Evolutionary conservation across 2,888 invertebrate species (phyloP), one percentile per base, ranked within the genome.

Genomic region (Pecten maximus): DNA sequence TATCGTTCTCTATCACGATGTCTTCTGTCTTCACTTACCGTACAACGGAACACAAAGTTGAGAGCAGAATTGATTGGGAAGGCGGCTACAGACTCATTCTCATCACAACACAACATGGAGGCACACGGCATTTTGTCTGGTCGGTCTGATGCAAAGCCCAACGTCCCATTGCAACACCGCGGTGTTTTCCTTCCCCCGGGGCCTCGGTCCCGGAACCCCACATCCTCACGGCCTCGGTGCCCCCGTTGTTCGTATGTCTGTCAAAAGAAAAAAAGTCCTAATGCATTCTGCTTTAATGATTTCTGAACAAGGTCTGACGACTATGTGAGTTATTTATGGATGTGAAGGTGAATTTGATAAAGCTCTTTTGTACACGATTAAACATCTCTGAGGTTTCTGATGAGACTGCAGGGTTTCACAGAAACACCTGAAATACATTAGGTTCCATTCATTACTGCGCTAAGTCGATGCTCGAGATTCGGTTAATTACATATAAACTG

Each of bases 31-130:
- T 60, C 12, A n/a, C 74, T 35, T 74, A 74, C 74, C 74, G 35
- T 74, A 74, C 74, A 74, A 74, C 74, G 74, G 35, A 74, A 74
- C 10, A 74, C 74, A 35, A 35, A 74, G 35, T 74, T 74, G 35
- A 74, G 35, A 74, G 74, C 74, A 23, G 74, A 28, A 15, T 74
- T 74, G 35, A 74, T 74, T 6, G 74, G 74, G 35, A 74, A 35
- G 74, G 74, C 74, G 35, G 74, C 74, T 74, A 74, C 74, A 28
- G 74, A 35, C 15, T 74, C 74, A 6, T 74, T 74, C 35, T 74
- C 74, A 74, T 74, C 74, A 74, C 74, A 74, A 35, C 74, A 74
- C 35, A 74, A 74, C 74, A 74, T 74, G 74, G 74, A 74, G 74
- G 74, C 74, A 74, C 74, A 74, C 1, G 74, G 74, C 74, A 74